Conservation (phyloP, 2,113 vertebrate species). For the Mastomys natalensis region DNA sequence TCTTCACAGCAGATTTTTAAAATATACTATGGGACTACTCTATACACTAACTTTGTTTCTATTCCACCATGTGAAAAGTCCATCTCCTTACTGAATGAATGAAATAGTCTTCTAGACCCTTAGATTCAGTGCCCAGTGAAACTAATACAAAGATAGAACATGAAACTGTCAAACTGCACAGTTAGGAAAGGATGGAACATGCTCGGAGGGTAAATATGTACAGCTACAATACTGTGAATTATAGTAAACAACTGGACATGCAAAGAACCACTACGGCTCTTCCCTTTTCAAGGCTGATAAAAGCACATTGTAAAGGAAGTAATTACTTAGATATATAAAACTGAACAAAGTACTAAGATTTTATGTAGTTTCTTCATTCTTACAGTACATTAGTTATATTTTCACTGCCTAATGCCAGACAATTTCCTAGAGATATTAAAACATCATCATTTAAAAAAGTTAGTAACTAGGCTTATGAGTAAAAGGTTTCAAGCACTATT, state of each 20-base stretch:
- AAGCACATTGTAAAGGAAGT: background rate
- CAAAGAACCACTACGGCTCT: background rate
- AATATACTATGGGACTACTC: background rate
- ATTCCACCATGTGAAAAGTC: conserved; percentile 31
- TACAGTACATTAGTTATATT: conserved; percentile 32
- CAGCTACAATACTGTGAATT: background rate
- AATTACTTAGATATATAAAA: conserved; percentile 32
- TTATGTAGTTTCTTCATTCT: conserved; percentile 1
- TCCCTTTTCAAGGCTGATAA: conserved; percentile 20
- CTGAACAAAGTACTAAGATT: conserved; percentile 41
- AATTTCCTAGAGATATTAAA: conserved; percentile 56
- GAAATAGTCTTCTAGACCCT: background rate
- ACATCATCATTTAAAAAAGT: conserved; percentile 37
- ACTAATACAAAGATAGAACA: background rate
- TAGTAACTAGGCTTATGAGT: background rate
- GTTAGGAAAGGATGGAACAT: background rate
- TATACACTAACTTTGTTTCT: conserved; percentile 47
- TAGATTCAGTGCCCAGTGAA: conserved; percentile 45
- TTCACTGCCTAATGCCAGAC: conserved; percentile 36
- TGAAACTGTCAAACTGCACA: background rate
- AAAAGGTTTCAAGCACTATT: background rate
- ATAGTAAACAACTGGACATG: background rate
- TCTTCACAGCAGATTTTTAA: conserved; percentile 20
- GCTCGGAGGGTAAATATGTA: background rate
- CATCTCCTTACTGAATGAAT: conserved; percentile 32